These are phyloP conservation scores for Proctacanthus coquilletti DNA, from an alignment of 1,140 invertebrate species.

Conservation along the genomic window DNA sequence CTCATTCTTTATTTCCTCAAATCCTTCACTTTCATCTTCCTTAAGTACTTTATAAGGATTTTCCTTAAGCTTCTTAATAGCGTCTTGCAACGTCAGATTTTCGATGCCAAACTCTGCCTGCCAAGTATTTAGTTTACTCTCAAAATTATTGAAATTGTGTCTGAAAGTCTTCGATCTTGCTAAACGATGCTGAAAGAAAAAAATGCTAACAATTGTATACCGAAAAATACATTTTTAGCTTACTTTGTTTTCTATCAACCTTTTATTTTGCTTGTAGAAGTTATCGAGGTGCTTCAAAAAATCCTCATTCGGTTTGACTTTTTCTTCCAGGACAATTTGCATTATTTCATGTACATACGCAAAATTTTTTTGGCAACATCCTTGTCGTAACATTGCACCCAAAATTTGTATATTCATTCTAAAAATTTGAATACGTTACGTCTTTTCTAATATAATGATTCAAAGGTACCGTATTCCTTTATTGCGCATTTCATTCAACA, in stretches of 20 bases:
- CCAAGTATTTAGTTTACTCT: conserved; percentile 36
- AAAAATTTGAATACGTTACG: conserved; percentile 19
- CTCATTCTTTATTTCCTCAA: conserved; percentile 18
- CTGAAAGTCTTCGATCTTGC: conserved; percentile 19
- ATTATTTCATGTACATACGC: conserved; percentile 49
- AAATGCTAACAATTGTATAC: neutral
- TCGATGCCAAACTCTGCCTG: conserved; percentile 34
- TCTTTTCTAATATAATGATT: conserved; percentile 4
- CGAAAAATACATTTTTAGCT: conserved; percentile 7
- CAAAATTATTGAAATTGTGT: conserved; percentile 32
- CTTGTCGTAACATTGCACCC: conserved; percentile 47
- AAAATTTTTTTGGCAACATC: conserved; percentile 40
- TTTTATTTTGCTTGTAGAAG: conserved; percentile 32
- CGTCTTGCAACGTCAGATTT: conserved; percentile 31
- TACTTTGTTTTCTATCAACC: conserved; percentile 33
- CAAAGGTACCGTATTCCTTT: conserved; percentile 39
- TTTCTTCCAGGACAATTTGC: conserved; percentile 40
- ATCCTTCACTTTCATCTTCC: conserved; percentile 16
- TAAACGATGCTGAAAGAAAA: conserved; percentile 15
- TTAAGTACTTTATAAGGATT: conserved; percentile 43
- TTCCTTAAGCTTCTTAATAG: conserved; percentile 21
- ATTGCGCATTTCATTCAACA: conserved; percentile 53
- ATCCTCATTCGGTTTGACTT: conserved; percentile 39
- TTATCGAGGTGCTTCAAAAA: conserved; percentile 39
- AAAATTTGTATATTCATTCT: conserved; percentile 56